These are phyloP conservation scores for Caenorhabditis wallacei DNA, from an alignment of 2,888 invertebrate genomes.

Conservation along the genomic window DNA sequence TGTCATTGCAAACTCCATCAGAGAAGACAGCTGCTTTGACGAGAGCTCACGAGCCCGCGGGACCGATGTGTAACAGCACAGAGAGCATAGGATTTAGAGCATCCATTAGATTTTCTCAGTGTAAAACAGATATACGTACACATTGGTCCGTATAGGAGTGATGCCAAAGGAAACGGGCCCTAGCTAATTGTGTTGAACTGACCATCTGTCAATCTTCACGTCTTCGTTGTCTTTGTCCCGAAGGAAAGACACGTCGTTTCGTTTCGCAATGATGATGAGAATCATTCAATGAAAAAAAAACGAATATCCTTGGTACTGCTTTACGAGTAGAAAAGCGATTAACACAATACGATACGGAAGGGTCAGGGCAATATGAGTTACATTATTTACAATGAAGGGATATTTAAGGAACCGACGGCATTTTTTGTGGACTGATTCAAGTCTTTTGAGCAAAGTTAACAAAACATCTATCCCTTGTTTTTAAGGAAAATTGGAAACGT, in stretches of 20 bases:
- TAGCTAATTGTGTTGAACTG: slow-evolving; percentile 59
- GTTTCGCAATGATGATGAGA: slow-evolving; percentile 28
- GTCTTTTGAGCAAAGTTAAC: too few relatives aligned
- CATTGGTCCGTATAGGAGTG: slow-evolving; percentile 28
- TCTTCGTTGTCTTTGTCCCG: slow-evolving; percentile 19
- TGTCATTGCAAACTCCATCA: slow-evolving; percentile 19
- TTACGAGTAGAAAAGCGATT: slow-evolving; percentile 22
- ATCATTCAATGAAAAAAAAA: slow-evolving; percentile 20
- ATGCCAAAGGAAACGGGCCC: slow-evolving; percentile 3
- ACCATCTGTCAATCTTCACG: slow-evolving; percentile 59
- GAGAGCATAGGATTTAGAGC: slow-evolving; percentile 45
- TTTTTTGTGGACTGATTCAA: too few relatives aligned
- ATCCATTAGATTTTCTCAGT: slow-evolving; percentile 11
- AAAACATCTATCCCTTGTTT: too few relatives aligned
- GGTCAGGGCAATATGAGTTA: slow-evolving; percentile 23
- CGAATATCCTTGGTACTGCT: background rate
- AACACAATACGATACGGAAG: slow-evolving; percentile 17
- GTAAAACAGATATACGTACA: slow-evolving; percentile 29
- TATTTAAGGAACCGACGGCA: too few relatives aligned
- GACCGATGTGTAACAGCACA: slow-evolving; percentile 59
- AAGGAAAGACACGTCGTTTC: slow-evolving; percentile 1
- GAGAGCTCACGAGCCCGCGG: slow-evolving; percentile 87
- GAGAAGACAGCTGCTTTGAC: slow-evolving; percentile 88
- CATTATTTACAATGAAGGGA: too few relatives aligned
- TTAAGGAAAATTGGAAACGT: too few relatives aligned